phyloP scores from a whole-genome alignment of 2,113 vertebrate genomes.

The Lethenteron reissneri region DNA sequence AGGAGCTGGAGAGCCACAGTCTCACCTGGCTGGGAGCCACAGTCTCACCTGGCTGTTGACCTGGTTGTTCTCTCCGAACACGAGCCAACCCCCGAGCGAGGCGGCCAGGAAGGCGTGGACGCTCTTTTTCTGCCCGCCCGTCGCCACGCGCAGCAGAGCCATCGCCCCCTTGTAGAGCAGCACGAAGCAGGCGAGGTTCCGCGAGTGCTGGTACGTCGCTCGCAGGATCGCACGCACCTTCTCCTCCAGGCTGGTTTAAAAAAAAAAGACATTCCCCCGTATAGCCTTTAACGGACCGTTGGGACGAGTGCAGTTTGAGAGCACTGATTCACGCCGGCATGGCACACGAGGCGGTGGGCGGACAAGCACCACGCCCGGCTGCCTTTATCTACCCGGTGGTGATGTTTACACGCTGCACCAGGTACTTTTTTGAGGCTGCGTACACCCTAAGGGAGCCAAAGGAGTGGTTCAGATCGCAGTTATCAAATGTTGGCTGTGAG shows the following conservation, averaged over 20 bases:
- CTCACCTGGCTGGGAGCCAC: too few relatives aligned
- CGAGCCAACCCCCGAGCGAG: slow-evolving; percentile 54
- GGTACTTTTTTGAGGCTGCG: too few relatives aligned
- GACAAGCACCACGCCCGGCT: background rate
- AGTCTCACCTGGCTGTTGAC: slow-evolving; percentile 42
- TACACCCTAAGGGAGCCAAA: too few relatives aligned
- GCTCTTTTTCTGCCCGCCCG: slow-evolving; percentile 30
- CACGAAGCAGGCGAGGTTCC: slow-evolving; percentile 67
- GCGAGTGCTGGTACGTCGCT: slow-evolving; percentile 62
- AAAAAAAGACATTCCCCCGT: slow-evolving; percentile 11
- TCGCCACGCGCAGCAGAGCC: slow-evolving; percentile 15
- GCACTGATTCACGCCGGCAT: background rate
- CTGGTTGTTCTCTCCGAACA: slow-evolving; percentile 66
- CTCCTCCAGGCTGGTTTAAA: slow-evolving; percentile 37
- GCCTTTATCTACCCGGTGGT: background rate
- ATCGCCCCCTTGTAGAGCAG: slow-evolving; percentile 68
- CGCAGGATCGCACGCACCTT: slow-evolving; percentile 55
- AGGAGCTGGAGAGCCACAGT: too few relatives aligned
- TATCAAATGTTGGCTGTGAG: too few relatives aligned
- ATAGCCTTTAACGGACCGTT: background rate
- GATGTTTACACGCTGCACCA: too few relatives aligned
- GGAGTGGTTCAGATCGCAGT: too few relatives aligned
- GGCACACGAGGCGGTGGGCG: background rate
- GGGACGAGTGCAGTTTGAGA: background rate
- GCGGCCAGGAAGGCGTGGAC: slow-evolving; percentile 69